phyloP scores from a whole-genome alignment of 2,113 vertebrate genomes.

The Epinephelus cyanopodus region DNA sequence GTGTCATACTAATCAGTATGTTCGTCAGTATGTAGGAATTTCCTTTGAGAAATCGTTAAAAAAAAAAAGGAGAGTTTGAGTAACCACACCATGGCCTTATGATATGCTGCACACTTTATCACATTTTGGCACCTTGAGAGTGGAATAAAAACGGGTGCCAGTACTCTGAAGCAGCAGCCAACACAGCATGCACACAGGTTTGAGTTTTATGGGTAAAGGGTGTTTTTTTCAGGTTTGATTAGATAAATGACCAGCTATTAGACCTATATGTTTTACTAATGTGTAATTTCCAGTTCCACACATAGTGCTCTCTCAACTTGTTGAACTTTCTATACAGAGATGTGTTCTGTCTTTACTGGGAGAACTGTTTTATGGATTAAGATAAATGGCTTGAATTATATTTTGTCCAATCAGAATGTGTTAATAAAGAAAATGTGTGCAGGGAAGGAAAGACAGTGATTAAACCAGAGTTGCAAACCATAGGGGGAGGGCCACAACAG shows the following conservation, averaged over 20 bases:
- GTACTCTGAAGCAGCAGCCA: not conserved
- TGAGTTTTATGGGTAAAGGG: not conserved
- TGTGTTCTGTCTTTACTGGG: no score
- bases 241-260: not conserved
- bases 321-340: not conserved
- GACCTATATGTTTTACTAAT: not conserved
- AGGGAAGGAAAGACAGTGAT: no score
- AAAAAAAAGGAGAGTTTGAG: not conserved
- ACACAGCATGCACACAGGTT: no score
- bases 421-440: no score
- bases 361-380: no score
- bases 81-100: not conserved
- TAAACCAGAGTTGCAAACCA: no score
- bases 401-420: no score
- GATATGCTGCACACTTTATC: not conserved
- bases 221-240: not conserved
- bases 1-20: not conserved
- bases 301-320: not conserved
- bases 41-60: conserved; percentile 3
- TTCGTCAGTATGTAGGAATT: conserved; percentile 24
- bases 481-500: no score
- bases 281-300: not conserved
- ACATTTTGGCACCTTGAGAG: conserved; percentile 1
- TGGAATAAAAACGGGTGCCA: conserved; percentile 3
- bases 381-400: no score